Evolutionary conservation across 2,888 invertebrate species (phyloP).

Genomic region (Drosophila mettleri): DNA sequence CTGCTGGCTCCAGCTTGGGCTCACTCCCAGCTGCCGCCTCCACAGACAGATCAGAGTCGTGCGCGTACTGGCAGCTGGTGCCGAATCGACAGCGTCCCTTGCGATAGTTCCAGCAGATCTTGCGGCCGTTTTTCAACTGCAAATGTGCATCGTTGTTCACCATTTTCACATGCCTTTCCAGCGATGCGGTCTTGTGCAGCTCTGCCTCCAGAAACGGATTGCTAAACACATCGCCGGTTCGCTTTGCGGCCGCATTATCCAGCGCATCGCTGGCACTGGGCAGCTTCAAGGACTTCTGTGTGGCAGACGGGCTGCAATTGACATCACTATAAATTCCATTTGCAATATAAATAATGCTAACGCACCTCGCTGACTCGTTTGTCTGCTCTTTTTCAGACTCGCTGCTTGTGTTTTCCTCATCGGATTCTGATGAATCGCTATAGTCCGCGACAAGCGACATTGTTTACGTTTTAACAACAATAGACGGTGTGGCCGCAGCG

Average conservation of each 20-base stretch:
- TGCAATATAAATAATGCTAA: background rate
- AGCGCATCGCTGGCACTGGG: constrained; percentile 82
- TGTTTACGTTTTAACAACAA: constrained; percentile 43
- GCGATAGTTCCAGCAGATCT: constrained; percentile 96
- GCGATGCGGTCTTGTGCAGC: constrained; percentile 92
- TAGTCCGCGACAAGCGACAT: constrained; percentile 82
- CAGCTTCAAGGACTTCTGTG: constrained; percentile 50
- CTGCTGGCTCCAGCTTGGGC: constrained; percentile 18
- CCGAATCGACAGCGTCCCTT: constrained; percentile 96
- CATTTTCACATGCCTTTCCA: constrained; percentile 97
- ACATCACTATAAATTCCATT: background rate
- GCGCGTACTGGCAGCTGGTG: constrained; percentile 95
- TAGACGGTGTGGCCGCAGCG: constrained; percentile 25
- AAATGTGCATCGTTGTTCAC: constrained; percentile 90
- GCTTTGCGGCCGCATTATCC: constrained; percentile 50
- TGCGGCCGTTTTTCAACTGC: constrained; percentile 93
- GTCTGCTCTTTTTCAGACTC: constrained; percentile 34
- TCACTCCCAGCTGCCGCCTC: constrained; percentile 10
- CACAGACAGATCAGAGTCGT: constrained; percentile 91
- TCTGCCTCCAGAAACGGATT: constrained; percentile 95
- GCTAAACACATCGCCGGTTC: constrained; percentile 88
- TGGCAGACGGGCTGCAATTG: constrained; percentile 21
- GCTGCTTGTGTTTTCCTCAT: constrained; percentile 48
- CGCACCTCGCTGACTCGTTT: constrained; percentile 15
- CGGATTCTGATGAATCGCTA: constrained; percentile 74